phyloP scores from a whole-genome alignment of 2,888 invertebrate species.

The Cerastis rubricosa region DNA sequence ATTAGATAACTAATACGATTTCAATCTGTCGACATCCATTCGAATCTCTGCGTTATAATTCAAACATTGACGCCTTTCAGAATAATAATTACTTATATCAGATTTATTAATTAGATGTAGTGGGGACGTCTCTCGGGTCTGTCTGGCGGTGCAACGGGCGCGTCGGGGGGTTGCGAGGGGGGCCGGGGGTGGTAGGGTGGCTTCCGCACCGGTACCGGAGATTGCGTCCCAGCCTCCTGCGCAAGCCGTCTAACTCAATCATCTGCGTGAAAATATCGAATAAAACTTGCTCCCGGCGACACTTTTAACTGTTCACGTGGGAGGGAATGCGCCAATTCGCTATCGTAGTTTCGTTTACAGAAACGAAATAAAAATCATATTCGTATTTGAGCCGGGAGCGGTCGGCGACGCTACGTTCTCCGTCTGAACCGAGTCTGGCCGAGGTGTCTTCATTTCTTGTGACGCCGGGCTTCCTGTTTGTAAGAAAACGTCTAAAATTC shows the following conservation, averaged over 20 bases:
- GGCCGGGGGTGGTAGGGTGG: constrained; percentile 61
- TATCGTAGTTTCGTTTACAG: constrained; percentile 71
- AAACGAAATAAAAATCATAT: constrained; percentile 76
- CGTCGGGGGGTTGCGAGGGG: constrained; percentile 30
- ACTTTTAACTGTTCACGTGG: constrained; percentile 80
- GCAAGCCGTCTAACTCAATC: constrained; percentile 88
- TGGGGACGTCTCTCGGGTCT: constrained; percentile 66
- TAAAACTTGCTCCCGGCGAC: constrained; percentile 82
- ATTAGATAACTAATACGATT: constrained; percentile 46
- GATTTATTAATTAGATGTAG: constrained; percentile 73
- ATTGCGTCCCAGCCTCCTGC: constrained; percentile 88
- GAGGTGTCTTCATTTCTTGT: constrained; percentile 70
- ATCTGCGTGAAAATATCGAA: constrained; percentile 87
- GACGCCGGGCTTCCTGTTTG: constrained; percentile 79
- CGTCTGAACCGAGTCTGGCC: constrained; percentile 69
- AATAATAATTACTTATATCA: constrained; percentile 66
- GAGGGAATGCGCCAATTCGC: constrained; percentile 72
- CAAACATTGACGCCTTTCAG: constrained; percentile 44
- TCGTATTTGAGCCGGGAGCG: constrained; percentile 68
- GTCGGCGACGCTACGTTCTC: constrained; percentile 42
- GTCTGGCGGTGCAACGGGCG: constrained; percentile 72
- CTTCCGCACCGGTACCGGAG: constrained; percentile 85
- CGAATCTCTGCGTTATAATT: constrained; percentile 36
- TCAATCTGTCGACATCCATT: constrained; percentile 49
- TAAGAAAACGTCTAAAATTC: constrained; percentile 78